These are phyloP conservation scores for Buphagus erythrorhynchus DNA, from an alignment of 2,797 vertebrate genomes.

Conservation along the genomic window DNA sequence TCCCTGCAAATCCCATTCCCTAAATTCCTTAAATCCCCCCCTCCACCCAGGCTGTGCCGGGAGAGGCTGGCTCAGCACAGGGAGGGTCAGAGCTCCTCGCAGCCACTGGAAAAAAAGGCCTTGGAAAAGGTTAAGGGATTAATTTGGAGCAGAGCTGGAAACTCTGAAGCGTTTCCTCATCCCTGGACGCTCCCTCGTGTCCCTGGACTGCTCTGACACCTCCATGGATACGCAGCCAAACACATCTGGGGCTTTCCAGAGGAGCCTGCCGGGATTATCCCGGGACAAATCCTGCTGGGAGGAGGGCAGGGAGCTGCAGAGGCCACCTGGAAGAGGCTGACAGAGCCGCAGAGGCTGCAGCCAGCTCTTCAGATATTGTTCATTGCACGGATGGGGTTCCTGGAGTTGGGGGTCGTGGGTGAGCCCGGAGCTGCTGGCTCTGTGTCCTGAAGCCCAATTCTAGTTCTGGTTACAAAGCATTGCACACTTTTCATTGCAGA, in stretches of 20 bases:
- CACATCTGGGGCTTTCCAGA: neutral
- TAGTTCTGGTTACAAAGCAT: too few species aligned
- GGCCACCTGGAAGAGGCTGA: neutral
- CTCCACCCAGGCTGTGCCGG: neutral
- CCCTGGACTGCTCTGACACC: neutral
- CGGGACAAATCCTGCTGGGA: neutral
- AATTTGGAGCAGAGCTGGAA: constrained; percentile 50
- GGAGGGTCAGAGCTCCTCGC: neutral
- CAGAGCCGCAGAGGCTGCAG: too few species aligned
- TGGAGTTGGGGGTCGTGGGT: too few species aligned
- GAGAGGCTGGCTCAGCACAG: neutral
- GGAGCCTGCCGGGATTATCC: neutral
- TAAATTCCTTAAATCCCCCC: fast-evolving
- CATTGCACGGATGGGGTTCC: too few species aligned
- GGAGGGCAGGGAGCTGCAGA: neutral
- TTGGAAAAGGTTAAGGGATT: constrained; percentile 46
- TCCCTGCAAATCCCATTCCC: fast-evolving
- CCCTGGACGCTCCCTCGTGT: neutral
- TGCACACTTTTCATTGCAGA: too few species aligned
- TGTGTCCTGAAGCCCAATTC: too few species aligned
- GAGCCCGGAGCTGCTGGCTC: too few species aligned
- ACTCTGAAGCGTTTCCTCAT: constrained; percentile 50
- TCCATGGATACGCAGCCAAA: neutral
- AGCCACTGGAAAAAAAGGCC: neutral
- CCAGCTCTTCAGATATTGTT: too few species aligned